Base-by-base conservation (phyloP, 30 jellyfish, hydroid and myxozoan genomes). In the Hydractinia symbiolongicarpus region DNA sequence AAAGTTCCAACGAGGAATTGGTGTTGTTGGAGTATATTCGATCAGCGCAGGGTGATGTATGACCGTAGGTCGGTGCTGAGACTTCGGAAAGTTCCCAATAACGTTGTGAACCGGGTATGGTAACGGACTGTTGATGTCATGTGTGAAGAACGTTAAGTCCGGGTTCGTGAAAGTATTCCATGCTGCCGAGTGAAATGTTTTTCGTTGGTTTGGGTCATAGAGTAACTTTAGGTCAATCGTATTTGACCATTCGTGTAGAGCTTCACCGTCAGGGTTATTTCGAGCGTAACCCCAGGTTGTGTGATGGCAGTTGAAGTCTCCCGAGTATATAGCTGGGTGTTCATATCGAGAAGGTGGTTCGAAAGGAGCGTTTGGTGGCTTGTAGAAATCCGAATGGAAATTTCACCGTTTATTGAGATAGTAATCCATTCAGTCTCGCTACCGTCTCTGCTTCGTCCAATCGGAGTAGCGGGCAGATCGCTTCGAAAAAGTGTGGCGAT, bases 231-330 rank as follows among this genome's bases (percentile, higher is more conserved):
- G 78, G 19, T 67, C 78, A 67, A 21, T n/a, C 11, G 13, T n/a
- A 50, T 9, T 13, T 9, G 49, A 67, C 78, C 78, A 67, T 11
- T 67, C 55, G 19, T n/a, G 21, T 13, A 67, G 78, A 9, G 21
- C 55, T 21, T 67, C 78, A 21, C 78, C 78, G 54, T 67, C 78
- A 9, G 78, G 54, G 40, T 67, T 21, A 67, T 21, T 67, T 13
- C 54, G 13, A 9, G 55, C 13, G 54, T 67, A 67, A 9, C n/a
- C n/a, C n/a, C n/a, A n/a, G n/a, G n/a, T n/a, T 15, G 76, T 73
- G 76, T 20, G 76, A 73, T 73, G 82, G 76, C 76, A 73, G 76
- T 73, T 73, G 76, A 73, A 73, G 40, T 73, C 82, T 19, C 76
- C 77, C 21, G 82, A 20, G 76, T 73, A 73, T 30, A 73, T 73